Conservation (phyloP, 2,113 vertebrate species). For the Limnothrissa miodon region DNA sequence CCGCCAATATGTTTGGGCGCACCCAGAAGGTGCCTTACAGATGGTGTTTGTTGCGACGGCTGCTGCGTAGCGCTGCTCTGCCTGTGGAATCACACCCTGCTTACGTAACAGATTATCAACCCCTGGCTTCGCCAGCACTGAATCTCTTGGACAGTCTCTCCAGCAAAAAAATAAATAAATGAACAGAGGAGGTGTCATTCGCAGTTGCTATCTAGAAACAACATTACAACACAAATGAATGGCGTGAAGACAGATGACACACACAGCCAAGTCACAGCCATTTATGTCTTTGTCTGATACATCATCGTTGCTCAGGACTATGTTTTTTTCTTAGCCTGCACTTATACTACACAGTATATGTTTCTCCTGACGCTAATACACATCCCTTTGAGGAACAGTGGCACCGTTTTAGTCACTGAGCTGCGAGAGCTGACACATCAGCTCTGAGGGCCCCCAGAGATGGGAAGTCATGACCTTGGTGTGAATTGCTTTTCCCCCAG, state of each 20-base stretch:
- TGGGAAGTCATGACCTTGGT: not conserved
- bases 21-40: slow-evolving; percentile 45
- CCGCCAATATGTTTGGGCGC: slow-evolving; percentile 31
- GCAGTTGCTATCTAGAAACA: not conserved
- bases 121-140: not conserved
- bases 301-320: not conserved
- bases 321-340: not conserved
- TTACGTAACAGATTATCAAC: not conserved
- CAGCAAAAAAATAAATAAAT: not conserved
- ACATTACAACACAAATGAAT: not conserved
- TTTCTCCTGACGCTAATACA: not conserved
- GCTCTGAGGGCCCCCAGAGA: not conserved
- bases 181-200: not conserved
- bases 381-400: not conserved
- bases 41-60: slow-evolving; percentile 31
- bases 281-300: slow-evolving; percentile 1
- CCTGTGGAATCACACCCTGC: slow-evolving; percentile 24
- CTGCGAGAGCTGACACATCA: not conserved
- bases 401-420: not conserved
- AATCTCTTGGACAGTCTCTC: not conserved
- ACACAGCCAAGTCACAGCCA: not conserved
- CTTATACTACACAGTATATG: not conserved
- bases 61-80: not conserved
- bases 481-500: not conserved
- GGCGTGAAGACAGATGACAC: not conserved